Evolutionary conservation across 2,888 invertebrate species (phyloP).

Genomic region (Nysson spinosus): DNA sequence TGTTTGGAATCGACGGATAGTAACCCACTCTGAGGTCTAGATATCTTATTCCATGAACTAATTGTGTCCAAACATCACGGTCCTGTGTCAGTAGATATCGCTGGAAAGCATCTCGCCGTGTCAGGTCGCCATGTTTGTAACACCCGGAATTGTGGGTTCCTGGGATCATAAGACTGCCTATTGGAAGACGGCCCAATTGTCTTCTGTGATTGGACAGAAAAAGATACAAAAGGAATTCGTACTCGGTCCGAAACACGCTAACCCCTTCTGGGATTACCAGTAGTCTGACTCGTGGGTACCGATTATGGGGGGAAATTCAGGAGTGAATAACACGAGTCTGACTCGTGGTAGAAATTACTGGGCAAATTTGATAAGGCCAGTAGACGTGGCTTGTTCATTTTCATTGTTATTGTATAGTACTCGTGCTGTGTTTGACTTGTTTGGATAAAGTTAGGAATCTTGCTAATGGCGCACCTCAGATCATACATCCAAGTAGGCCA

Average conservation of each 20-base stretch:
- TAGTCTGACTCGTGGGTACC: too few species aligned
- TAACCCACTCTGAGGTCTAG: slow-evolving; percentile 89
- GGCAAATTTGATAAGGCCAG: too few species aligned
- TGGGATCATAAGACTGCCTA: slow-evolving; percentile 78
- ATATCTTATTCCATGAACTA: slow-evolving; percentile 91
- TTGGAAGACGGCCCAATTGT: slow-evolving; percentile 80
- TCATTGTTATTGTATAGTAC: neutral
- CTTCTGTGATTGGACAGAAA: too few species aligned
- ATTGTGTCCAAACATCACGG: slow-evolving; percentile 88
- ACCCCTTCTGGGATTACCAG: too few species aligned
- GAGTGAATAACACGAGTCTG: too few species aligned
- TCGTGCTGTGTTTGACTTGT: neutral
- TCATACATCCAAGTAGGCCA: slow-evolving; percentile 93
- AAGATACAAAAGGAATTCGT: too few species aligned
- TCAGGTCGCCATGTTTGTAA: slow-evolving; percentile 79
- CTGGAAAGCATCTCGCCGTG: slow-evolving; percentile 74
- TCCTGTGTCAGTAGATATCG: slow-evolving; percentile 83
- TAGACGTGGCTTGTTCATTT: too few species aligned
- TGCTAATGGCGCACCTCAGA: too few species aligned
- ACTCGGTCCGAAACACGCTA: too few species aligned
- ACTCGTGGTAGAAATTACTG: too few species aligned
- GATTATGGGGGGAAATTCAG: too few species aligned
- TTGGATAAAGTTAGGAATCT: too few species aligned
- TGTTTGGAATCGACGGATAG: slow-evolving; percentile 76
- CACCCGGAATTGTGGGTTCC: slow-evolving; percentile 83